Base-by-base conservation (phyloP, 2,797 vertebrate genomes). In the Emys orbicularis region DNA sequence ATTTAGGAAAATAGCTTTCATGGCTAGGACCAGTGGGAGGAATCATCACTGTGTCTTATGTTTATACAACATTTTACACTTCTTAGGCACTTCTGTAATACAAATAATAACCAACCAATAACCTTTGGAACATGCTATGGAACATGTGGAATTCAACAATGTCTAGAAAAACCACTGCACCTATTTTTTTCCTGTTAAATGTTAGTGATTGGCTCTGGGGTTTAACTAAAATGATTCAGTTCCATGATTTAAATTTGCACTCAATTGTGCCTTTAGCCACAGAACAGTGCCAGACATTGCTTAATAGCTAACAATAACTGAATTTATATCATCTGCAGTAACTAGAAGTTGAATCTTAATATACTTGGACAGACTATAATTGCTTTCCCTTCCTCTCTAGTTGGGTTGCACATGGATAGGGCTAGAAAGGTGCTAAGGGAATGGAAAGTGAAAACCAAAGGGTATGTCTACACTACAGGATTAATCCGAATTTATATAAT, bases 171-270 rank as follows among this genome's bases (percentile, higher is more conserved):
- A 49, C 4, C 52, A n/a, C 13, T 82, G 16, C 81, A 9, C 15
- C n/a, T 85, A 44, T 93, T 90, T 90, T 54, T 81, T 84, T 88
- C 59, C 27, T 1, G 15, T n/a, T 88, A 77, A 89, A 85, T 77
- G 83, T 77, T 68, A 92, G 76, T 86, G 86, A 81, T 44, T 31
- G 72, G 82, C 61, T 88, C 53, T 81, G n/a, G 77, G 86, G 95
- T 92, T 54, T 86, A 96, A 93, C 27, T 85, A 88, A 83, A 91
- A 90, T 31, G 81, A 91, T 84, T 89, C 50, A 87, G 61, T 74
- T 61, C 65, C 50, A 3, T 85, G 84, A 90, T 89, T 52, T 87
- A 90, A 18, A 84, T 83, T 81, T 85, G 29, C 65, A 72, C 16
- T 90, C 31, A 10, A 3, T 3, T 96, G 85, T 92, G 52, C 25